Evolutionary conservation across 1,140 invertebrate species (phyloP).

Genomic region (Papilio polyxenes): DNA sequence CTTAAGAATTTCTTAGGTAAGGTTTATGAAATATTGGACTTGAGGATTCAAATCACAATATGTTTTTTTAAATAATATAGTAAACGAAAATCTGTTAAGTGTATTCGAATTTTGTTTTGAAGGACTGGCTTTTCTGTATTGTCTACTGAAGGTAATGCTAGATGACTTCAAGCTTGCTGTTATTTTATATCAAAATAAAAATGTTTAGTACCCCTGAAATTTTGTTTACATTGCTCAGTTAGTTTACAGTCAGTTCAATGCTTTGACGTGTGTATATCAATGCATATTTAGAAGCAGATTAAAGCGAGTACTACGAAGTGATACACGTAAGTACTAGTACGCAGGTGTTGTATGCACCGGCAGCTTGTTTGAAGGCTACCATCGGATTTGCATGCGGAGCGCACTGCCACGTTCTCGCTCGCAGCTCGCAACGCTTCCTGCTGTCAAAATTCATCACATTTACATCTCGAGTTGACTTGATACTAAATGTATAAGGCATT

Average conservation of each 20-base stretch:
- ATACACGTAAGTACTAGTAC: neutral
- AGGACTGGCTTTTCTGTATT: too few species aligned
- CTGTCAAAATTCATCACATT: slow-evolving; percentile 1
- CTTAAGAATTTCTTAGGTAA: neutral
- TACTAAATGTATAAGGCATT: slow-evolving; percentile 5
- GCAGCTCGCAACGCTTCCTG: neutral
- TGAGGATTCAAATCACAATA: too few species aligned
- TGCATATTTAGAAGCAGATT: neutral
- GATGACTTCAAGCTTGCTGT: neutral
- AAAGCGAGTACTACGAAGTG: neutral
- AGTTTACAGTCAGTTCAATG: neutral
- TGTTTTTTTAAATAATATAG: neutral
- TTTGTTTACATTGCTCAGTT: neutral
- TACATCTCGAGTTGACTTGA: slow-evolving; percentile 4
- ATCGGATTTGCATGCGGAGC: slow-evolving; percentile 10
- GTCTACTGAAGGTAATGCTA: too few species aligned
- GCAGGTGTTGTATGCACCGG: neutral
- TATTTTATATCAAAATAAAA: neutral
- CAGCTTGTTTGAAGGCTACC: neutral
- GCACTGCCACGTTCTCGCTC: neutral
- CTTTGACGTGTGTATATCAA: neutral
- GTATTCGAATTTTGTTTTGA: too few species aligned
- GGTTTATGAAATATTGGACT: too few species aligned
- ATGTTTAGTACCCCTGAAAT: neutral
- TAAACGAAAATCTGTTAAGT: too few species aligned